Percentiles rank a stretch among this genome's conserved stretches.
These are phyloP conservation scores for Helobdella robusta DNA, from an alignment of 2,888 invertebrate species.

Conservation along the genomic window DNA sequence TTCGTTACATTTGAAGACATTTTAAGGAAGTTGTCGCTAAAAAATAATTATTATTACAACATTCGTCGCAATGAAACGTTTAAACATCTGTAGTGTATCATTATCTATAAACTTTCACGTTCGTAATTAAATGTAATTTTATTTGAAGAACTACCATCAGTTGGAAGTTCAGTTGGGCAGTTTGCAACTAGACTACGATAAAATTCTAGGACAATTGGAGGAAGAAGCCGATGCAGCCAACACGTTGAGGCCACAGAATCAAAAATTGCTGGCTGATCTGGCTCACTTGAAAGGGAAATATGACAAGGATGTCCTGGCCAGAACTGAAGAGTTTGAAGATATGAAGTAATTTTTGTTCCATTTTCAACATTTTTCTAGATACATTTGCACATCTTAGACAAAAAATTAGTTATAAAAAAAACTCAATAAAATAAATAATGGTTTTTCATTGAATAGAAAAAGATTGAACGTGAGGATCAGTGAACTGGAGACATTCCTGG, in stretches of 20 bases:
- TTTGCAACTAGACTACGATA: constrained; percentile 47
- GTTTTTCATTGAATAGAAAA: constrained; percentile 41
- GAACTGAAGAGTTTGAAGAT: constrained; percentile 76
- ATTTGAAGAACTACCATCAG: constrained; percentile 38
- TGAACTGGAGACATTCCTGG: constrained; percentile 94
- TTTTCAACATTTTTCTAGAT: no score
- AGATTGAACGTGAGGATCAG: constrained; percentile 45
- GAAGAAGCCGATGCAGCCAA: constrained; percentile 94
- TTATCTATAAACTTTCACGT: neutral
- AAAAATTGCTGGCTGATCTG: constrained; percentile 84
- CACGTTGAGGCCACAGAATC: constrained; percentile 85
- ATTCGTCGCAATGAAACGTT: no score
- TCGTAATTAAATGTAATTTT: neutral
- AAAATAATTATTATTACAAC: no score
- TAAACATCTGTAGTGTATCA: neutral
- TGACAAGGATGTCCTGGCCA: constrained; percentile 82
- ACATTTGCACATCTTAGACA: no score
- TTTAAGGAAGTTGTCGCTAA: no score
- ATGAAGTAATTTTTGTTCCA: constrained; percentile 52
- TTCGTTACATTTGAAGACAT: no score
- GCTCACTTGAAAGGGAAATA: constrained; percentile 85
- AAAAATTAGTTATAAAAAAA: no score
- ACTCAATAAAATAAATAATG: no score
- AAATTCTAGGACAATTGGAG: constrained; percentile 80
- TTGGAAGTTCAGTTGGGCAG: constrained; percentile 43